Percentiles rank a stretch among this genome's conserved stretches.
These are phyloP conservation scores for Oxyura jamaicensis DNA, from an alignment of 2,113 vertebrate species.

Conservation along the genomic window DNA sequence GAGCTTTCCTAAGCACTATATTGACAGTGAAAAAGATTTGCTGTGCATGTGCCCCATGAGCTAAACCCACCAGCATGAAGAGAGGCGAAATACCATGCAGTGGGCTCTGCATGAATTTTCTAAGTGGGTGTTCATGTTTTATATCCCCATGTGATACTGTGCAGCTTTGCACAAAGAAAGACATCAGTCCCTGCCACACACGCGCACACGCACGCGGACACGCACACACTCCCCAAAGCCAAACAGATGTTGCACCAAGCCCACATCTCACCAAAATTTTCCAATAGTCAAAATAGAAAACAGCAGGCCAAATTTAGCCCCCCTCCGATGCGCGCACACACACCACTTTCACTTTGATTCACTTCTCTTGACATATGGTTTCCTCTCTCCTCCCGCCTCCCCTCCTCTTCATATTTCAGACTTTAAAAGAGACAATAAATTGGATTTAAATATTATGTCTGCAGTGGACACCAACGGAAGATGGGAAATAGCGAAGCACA, in stretches of 20 bases:
- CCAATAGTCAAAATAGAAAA: constrained; percentile 13
- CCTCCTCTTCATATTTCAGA: background rate
- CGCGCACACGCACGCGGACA: background rate
- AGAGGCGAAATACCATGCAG: background rate
- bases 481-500: background rate
- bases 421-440: background rate
- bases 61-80: background rate
- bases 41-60: background rate
- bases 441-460: background rate
- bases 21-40: background rate
- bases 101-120: background rate
- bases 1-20: background rate
- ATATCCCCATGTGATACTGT: background rate
- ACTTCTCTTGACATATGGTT: background rate
- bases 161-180: background rate
- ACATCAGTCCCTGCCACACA: constrained; percentile 22
- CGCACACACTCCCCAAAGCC: background rate
- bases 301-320: background rate
- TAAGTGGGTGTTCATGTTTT: constrained; percentile 16
- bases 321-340: background rate
- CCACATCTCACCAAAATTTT: background rate
- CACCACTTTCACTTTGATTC: constrained; percentile 13
- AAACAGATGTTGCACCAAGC: background rate
- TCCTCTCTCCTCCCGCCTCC: background rate
- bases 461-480: background rate